Evolutionary conservation across 1,140 invertebrate genomes (phyloP), one percentile per base, ranked within the genome.

Genomic region (Phortica variegata): DNA sequence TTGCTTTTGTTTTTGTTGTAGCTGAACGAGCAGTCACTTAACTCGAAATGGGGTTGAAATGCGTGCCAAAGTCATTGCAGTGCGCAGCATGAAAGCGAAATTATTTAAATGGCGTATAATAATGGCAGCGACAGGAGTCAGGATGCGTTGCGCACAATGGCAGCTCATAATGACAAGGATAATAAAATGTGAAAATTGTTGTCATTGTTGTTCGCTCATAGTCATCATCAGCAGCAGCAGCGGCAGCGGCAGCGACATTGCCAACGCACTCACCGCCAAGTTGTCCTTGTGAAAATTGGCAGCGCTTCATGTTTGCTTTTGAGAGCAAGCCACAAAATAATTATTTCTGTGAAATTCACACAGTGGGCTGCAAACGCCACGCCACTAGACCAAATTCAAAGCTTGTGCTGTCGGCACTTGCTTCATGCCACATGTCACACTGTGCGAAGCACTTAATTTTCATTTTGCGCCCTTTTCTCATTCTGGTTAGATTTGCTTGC

Each of bases 21-120:
- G 20, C 21, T 16, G 13, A 20, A n/a, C n/a, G 16, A 19, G 38
- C 3, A 2, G 47, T 39, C 31, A 36, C 40, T 36, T 36, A 34
- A 17, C 15, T 17, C 9, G 42, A 32, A 41, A 38, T 23, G 38
- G 55, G 52, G 60, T 62, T 60, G 50, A 12, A 52, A 52, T 55
- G 47, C 47, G 50, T 49, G 53, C 31, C 53, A 56, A 37, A 37
- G 6, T 6, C 34, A 17, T 8, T 15, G 7, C 34, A 13, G 12
- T 48, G 46, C 60, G 21, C 61, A 58, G 61, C 58, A 58, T 63
- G 61, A 60, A 59, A 58, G 63, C 56, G 47, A 68, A 73, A 73
- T 73, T 73, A 70, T 73, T 73, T 73, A 73, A 73, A 73, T 73
- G 70, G 70, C 70, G 70, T 65, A 73, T 73, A 73, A 73, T 73